Evolutionary conservation across 2,888 invertebrate genomes (phyloP), one percentile per base, ranked within the genome.

Genomic region (Chymomyza amoena): DNA sequence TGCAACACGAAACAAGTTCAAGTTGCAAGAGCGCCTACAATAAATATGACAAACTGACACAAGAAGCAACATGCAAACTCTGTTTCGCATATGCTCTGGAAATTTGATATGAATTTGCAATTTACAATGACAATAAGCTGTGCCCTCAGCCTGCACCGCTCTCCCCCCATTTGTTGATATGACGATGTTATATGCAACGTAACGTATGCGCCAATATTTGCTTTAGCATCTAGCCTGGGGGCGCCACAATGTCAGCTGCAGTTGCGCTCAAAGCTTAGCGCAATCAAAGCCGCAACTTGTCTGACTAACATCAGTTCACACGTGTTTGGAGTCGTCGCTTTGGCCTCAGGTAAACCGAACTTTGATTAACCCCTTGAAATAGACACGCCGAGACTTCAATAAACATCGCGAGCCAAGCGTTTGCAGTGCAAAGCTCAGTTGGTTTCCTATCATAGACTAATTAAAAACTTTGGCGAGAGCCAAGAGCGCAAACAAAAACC

Each of bases 391-490:
- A 68, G 70, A 73, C 70, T 78, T 69, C 68, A 60, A 73, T 67
- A 75, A 73, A 71, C 75, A 72, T 64, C 51, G 51, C 13, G 15
- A 13, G 16, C 68, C 56, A 72, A 79, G 62, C 80, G 80, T 77
- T 79, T 78, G 72, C 78, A 75, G 75, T 76, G 16, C 73, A 64
- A 57, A 78, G 74, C 84, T 85, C 66, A 72, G 80, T 87, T 77
- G 75, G 84, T 86, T 84, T 84, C 87, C 88, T 81, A 84, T 84
- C 83, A 84, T 84, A 81, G 87, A 88, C 83, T 84, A 84, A 84
- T 84, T 84, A 84, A 88, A 84, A 84, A 84, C 88, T 84, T 84
- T 88, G 67, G 72, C 77, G 77, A 84, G 71, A 78, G 80, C 83
- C 83, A 71, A 86, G 74, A 87, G 86, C 75, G 63, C 73, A 70